phyloP scores from a whole-genome alignment of 1,140 invertebrate genomes.

The Gryon sp. region DNA sequence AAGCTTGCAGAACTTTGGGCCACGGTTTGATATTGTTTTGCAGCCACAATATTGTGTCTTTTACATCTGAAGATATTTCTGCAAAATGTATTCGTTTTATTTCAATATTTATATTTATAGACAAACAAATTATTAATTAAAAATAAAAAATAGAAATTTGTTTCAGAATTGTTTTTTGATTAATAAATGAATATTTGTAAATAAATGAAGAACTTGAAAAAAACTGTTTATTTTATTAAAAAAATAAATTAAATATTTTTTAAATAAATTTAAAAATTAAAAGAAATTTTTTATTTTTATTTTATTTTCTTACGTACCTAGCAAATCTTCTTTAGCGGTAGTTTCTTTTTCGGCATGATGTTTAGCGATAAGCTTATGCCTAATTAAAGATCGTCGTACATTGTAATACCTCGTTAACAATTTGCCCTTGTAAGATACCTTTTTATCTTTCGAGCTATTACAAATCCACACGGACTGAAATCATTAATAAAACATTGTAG shows the following conservation, averaged over 20 bases:
- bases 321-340: slow-evolving; percentile 2
- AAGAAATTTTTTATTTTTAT: background rate
- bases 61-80: slow-evolving; percentile 40
- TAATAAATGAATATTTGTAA: background rate
- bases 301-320: slow-evolving; percentile 27
- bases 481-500: no score
- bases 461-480: slow-evolving; percentile 57
- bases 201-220: background rate
- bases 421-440: slow-evolving; percentile 54
- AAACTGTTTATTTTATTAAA: no score
- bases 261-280: background rate
- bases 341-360: slow-evolving; percentile 38
- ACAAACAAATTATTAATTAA: background rate
- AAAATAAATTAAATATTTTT: background rate
- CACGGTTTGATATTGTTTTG: slow-evolving; percentile 37
- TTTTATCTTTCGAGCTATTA: slow-evolving; percentile 37
- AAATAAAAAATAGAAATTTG: no score
- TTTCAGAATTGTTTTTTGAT: no score
- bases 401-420: slow-evolving; percentile 51
- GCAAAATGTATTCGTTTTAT: no score
- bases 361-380: slow-evolving; percentile 49
- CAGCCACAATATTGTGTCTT: slow-evolving; percentile 29
- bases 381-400: slow-evolving; percentile 45
- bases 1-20: slow-evolving; percentile 27
- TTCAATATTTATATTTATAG: no score